phyloP scores from a whole-genome alignment of 2,797 vertebrate species.

The Dermochelys coriacea region DNA sequence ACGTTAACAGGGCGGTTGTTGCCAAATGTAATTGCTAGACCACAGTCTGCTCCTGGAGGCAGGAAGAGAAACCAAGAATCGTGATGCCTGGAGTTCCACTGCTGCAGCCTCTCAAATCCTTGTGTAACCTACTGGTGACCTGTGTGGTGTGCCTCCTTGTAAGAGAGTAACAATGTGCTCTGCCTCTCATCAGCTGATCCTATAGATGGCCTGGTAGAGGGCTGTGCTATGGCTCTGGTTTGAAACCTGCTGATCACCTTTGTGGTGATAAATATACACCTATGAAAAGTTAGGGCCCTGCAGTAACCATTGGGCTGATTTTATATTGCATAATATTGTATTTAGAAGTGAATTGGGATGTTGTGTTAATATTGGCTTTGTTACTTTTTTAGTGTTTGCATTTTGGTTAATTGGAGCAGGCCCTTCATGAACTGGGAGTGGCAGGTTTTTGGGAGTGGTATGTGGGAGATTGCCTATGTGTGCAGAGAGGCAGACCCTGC shows the following conservation, averaged over 20 bases:
- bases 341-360: neutral
- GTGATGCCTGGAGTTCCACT: neutral
- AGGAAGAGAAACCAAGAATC: neutral
- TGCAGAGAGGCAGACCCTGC: neutral
- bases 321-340: neutral
- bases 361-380: neutral
- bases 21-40: neutral
- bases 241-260: neutral
- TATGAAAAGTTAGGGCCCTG: too few relatives aligned
- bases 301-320: neutral
- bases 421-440: neutral
- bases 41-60: neutral
- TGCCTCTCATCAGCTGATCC: neutral
- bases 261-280: neutral
- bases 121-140: neutral
- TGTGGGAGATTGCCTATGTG: neutral
- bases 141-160: neutral
- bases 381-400: neutral
- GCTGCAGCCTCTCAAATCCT: neutral
- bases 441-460: neutral
- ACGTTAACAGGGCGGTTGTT: neutral
- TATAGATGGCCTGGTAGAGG: neutral
- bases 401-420: neutral
- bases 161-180: too few relatives aligned
- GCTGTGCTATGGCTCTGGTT: neutral